phyloP scores from a whole-genome alignment of 2,888 invertebrate genomes.

The Leptura quadrifasciata region DNA sequence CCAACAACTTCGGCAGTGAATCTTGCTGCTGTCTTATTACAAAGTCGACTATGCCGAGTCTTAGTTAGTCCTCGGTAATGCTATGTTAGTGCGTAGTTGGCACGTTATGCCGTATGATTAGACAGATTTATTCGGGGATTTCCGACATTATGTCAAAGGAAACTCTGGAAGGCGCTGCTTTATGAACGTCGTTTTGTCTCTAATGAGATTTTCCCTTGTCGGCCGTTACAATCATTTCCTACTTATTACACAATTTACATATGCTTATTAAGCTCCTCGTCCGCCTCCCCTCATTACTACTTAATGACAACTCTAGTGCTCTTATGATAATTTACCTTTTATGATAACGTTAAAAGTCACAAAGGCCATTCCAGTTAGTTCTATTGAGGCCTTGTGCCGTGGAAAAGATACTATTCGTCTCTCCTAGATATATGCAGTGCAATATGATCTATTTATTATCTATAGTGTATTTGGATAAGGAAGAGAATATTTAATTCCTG shows the following conservation, averaged over 20 bases:
- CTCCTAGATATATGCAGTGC: too few species aligned
- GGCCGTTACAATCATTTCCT: conserved; percentile 68
- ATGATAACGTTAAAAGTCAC: conserved; percentile 25
- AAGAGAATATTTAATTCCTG: too few species aligned
- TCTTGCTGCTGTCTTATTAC: conserved; percentile 69
- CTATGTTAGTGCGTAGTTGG: conserved; percentile 72
- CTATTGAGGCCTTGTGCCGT: not conserved
- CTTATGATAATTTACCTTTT: conserved; percentile 36
- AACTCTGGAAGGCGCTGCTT: conserved; percentile 65
- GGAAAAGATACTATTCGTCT: too few species aligned
- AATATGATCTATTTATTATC: too few species aligned
- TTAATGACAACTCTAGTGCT: conserved; percentile 3
- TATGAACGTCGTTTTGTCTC: conserved; percentile 64
- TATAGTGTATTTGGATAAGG: too few species aligned
- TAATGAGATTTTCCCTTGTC: conserved; percentile 70
- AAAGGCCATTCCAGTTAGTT: conserved; percentile 15
- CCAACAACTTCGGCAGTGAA: conserved; percentile 67
- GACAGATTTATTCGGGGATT: conserved; percentile 72
- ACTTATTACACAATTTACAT: conserved; percentile 68
- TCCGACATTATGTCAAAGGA: conserved; percentile 70
- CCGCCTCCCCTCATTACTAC: not conserved
- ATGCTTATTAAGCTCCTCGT: conserved; percentile 60
- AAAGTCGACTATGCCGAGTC: conserved; percentile 59
- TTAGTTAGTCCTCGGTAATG: conserved; percentile 69
- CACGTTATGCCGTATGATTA: conserved; percentile 73